Evolutionary conservation across 2,797 vertebrate genomes (phyloP), one percentile per base, ranked within the genome.

Genomic region (Zonotrichia albicollis): DNA sequence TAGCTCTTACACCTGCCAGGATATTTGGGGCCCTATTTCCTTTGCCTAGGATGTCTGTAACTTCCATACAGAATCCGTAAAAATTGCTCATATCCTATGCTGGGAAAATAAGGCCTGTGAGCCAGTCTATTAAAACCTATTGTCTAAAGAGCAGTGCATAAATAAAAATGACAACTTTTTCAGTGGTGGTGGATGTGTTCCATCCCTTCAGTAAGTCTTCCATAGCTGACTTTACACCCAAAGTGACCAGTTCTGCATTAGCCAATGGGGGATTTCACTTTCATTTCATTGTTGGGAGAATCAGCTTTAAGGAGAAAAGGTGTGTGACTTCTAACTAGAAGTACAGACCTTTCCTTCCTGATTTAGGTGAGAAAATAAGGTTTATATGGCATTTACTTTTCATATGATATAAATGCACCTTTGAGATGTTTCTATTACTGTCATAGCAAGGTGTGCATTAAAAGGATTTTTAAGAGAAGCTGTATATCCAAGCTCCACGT

Each of bases 21-120:
- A 72, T 71, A 42, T 83, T 16, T 84, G 68, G n/a, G 62, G 58
- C 82, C 54, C 46, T 75, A 9, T 84, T 86, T 67, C 48, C 51
- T 91, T 95, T 90, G 40, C 91, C 30, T 86, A 66, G 81, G 82
- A 70, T 92, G 65, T 66, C 46, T 92, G 78, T 84, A 81, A 73
- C 87, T 89, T 95, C 72, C 72, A 48, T 77, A 80, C 60, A 53
- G 82, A 75, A 75, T 78, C 84, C 91, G 57, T 94, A 58, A 80
- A 84, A 85, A 64, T 81, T 93, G 87, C 50, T 96, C 61, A 83
- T 68, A 91, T 95, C 78, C 82, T 92, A 57, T 93, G 42, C 61
- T 89, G 65, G 48, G 79, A 92, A 84, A 89, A 64, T 53, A 81
- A 92, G 36, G 26, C 40, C 40, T 40, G 40, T 40, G 40, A 40